A percentile compares a stretch with the other conserved stretches of the same genome.
These are phyloP conservation scores for Hypselothyrea guttata DNA, from an alignment of 2,888 invertebrate genomes.

Conservation along the genomic window DNA sequence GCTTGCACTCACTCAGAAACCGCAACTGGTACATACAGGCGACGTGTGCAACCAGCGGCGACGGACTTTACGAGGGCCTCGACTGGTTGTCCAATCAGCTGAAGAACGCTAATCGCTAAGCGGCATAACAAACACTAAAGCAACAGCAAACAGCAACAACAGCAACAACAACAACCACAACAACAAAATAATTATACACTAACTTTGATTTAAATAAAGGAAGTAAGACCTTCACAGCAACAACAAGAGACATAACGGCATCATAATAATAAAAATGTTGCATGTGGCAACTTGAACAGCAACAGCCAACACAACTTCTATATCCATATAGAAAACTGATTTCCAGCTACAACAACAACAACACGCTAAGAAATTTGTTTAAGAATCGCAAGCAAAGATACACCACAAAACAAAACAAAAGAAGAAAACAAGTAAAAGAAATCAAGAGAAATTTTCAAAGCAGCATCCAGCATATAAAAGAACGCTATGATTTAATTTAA, in stretches of 20 bases:
- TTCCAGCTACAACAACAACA: slow-evolving; percentile 19
- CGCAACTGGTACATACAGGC: slow-evolving; percentile 99
- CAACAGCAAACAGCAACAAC: slow-evolving; percentile 34
- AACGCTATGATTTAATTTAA: slow-evolving; percentile 73
- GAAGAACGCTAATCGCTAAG: slow-evolving; percentile 98
- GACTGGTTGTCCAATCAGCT: slow-evolving; percentile 99
- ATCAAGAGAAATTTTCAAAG: slow-evolving; percentile 58
- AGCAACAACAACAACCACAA: slow-evolving; percentile 34
- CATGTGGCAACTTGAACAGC: slow-evolving; percentile 37
- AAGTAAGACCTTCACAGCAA: slow-evolving; percentile 45
- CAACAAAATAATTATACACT: slow-evolving; percentile 56
- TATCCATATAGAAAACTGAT: slow-evolving; percentile 26
- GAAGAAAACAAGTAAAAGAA: too few relatives aligned
- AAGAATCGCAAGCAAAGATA: slow-evolving; percentile 42
- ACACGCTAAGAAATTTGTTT: slow-evolving; percentile 55
- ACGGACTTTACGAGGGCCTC: slow-evolving; percentile 99
- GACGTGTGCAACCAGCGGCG: slow-evolving; percentile 99
- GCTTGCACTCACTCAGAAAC: slow-evolving; percentile 98
- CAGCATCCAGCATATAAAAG: slow-evolving; percentile 58
- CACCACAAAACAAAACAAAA: slow-evolving; percentile 26
- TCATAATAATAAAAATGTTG: slow-evolving; percentile 18
- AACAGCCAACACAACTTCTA: too few relatives aligned
- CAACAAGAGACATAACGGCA: slow-evolving; percentile 38
- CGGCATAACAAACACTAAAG: slow-evolving; percentile 63
- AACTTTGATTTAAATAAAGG: slow-evolving; percentile 60